Percentiles rank a stretch among this genome's conserved stretches.
Conservation (phyloP, 2,888 invertebrate species). For the Nipponacmea schrenckii region DNA sequence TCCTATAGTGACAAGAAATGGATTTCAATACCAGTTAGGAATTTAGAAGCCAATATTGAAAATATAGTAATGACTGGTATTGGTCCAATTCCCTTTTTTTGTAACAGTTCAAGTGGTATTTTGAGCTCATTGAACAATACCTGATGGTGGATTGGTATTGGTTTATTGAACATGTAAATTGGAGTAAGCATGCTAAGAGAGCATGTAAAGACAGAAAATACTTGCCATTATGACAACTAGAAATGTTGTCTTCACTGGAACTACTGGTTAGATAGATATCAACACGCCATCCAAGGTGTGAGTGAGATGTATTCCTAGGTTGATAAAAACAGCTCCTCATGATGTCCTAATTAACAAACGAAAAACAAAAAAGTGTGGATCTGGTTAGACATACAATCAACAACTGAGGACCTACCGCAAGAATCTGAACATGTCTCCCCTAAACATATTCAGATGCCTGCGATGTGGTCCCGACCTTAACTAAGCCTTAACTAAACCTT, state of each 20-base stretch:
- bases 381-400: conserved; percentile 30
- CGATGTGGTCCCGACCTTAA: background rate
- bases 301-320: conserved; percentile 6
- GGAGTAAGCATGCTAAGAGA: conserved; percentile 24
- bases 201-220: conserved; percentile 39
- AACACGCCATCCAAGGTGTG: conserved; percentile 9
- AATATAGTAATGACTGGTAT: too few relatives aligned
- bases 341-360: conserved; percentile 17
- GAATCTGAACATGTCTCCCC: conserved; percentile 33
- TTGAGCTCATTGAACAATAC: background rate
- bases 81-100: too few relatives aligned
- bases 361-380: conserved; percentile 34
- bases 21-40: too few relatives aligned
- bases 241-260: conserved; percentile 1
- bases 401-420: conserved; percentile 22
- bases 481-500: conserved; percentile 7
- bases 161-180: conserved; percentile 1
- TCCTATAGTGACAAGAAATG: too few relatives aligned
- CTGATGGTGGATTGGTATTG: background rate
- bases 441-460: conserved; percentile 34
- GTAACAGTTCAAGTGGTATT: too few relatives aligned
- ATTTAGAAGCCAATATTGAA: too few relatives aligned
- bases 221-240: conserved; percentile 32
- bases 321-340: conserved; percentile 13
- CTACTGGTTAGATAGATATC: background rate